Base-by-base conservation (phyloP, 2,113 vertebrate species). In the Cnemophilus loriae region DNA sequence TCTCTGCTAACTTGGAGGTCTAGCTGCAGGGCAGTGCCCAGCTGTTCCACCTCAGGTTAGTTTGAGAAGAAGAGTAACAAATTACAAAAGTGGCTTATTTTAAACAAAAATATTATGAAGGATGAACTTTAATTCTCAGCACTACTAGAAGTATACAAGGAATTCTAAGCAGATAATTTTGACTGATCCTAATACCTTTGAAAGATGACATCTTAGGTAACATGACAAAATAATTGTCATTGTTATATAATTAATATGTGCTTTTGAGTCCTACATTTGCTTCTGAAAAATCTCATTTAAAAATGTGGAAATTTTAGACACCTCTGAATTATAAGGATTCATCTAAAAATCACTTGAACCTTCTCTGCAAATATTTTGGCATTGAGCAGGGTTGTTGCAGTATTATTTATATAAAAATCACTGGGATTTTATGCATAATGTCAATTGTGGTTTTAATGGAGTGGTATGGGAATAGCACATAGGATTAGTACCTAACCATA, bases 291-390 rank as follows among this genome's bases (percentile, higher is more conserved):
- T 35, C 9, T n/a, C 15, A 33, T 44, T 27, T 70, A 27, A 86
- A 93, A 65, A 23, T 7, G 0, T 53, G 59, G 37, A 30, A 18
- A 32, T 70, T 53, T 32, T 90, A 81, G 27, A 37, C 39, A 63
- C 28, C 16, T 63, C 28, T 84, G 44, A 86, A 33, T 53, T 64
- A 19, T 0, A 60, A 68, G 23, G 12, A 49, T 69, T 53, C 7
- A 22, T 90, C 26, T 90, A 42, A 78, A 93, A 81, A 53, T 57
- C 42, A 35, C 9, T 75, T 81, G n/a, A 53, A 44, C 41, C n/a
- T 78, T 92, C 69, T 89, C 85, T 94, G 86, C 80, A 96, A 95
- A 89, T 93, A 73, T 92, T 90, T 46, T 56, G 83, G 65, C 37
- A 50, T 63, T 61, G 52, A 3, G 0, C 53, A 55, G 32, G 5